phyloP scores from a whole-genome alignment of 2,113 vertebrate genomes.

The Oenanthe oenanthe region DNA sequence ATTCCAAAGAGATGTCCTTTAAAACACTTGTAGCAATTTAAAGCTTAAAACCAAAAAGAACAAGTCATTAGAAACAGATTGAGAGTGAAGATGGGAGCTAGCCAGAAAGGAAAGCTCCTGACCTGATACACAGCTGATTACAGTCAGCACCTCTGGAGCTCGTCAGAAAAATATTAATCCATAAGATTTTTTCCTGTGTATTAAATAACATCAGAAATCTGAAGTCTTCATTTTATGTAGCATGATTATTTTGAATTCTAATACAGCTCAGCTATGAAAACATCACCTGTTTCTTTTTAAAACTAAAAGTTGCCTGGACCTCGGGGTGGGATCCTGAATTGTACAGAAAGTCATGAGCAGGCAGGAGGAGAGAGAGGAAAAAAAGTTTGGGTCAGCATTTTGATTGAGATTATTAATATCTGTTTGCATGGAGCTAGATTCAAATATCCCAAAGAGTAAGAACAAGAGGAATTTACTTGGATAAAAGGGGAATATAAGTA shows the following conservation, averaged over 20 bases:
- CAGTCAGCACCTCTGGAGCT: conserved; percentile 14
- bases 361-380: neutral
- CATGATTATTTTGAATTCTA: conserved; percentile 45
- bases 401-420: neutral
- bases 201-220: conserved; percentile 44
- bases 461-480: neutral
- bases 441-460: neutral
- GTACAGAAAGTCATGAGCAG: neutral
- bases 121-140: neutral
- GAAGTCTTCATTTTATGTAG: neutral
- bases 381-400: neutral
- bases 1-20: neutral
- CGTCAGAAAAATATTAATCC: neutral
- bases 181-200: neutral
- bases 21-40: neutral
- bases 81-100: neutral
- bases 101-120: neutral
- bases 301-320: neutral
- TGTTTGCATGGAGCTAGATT: neutral
- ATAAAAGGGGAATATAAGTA: neutral
- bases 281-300: conserved; percentile 37
- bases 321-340: neutral
- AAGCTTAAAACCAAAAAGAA: neutral
- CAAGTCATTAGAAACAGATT: conserved; percentile 52
- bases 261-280: conserved; percentile 52